These are phyloP conservation scores for Eumerus sabulonum DNA, from an alignment of 2,888 invertebrate species.

Conservation along the genomic window DNA sequence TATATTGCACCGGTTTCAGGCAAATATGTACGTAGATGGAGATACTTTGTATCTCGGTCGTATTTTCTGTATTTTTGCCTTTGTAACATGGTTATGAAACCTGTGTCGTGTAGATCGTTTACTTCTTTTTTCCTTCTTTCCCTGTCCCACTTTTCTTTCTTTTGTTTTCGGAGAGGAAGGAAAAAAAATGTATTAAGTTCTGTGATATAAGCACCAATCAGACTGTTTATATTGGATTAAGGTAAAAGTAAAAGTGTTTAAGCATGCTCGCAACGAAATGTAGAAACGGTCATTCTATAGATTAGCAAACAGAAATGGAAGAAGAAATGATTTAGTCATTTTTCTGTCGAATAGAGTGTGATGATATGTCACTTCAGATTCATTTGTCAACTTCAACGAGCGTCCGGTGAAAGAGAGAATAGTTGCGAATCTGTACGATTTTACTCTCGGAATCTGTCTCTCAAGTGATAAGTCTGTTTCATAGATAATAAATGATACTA, in stretches of 20 bases:
- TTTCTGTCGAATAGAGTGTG: too few relatives aligned
- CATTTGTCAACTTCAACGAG: too few relatives aligned
- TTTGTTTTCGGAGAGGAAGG: too few relatives aligned
- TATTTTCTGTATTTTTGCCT: conserved; percentile 47
- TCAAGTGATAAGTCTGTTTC: too few relatives aligned
- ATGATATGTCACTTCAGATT: too few relatives aligned
- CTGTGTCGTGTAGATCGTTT: conserved; percentile 13
- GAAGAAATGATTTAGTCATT: too few relatives aligned
- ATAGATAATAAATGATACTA: too few relatives aligned
- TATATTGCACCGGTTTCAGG: neutral
- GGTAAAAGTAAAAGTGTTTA: conserved; percentile 59
- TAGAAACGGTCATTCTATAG: neutral
- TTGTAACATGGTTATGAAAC: conserved; percentile 55
- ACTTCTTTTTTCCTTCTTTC: conserved; percentile 5
- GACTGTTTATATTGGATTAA: conserved; percentile 5
- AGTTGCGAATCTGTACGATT: too few relatives aligned
- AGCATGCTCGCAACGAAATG: conserved; percentile 21
- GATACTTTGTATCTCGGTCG: conserved; percentile 24
- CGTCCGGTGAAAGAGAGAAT: too few relatives aligned
- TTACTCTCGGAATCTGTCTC: too few relatives aligned
- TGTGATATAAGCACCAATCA: conserved; percentile 48
- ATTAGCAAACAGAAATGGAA: neutral
- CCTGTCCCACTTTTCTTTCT: too few relatives aligned
- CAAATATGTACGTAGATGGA: conserved; percentile 12
- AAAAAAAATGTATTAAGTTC: conserved; percentile 56